Conservation (phyloP, 2,113 vertebrate genomes). For the Maccullochella peelii region DNA sequence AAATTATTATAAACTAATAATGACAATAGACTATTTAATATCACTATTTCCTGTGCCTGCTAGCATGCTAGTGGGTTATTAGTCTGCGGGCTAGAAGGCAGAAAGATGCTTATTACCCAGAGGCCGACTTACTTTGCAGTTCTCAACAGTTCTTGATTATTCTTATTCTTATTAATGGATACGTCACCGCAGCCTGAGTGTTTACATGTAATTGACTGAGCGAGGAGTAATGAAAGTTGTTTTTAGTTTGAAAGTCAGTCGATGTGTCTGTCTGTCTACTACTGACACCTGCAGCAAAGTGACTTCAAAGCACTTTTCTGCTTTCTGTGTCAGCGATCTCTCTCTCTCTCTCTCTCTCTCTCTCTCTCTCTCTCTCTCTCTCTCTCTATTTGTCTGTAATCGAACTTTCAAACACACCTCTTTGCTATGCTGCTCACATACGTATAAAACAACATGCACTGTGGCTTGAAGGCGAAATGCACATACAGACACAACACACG, state of each 20-base stretch:
- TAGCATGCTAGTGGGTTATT: neutral
- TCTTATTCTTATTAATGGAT: neutral
- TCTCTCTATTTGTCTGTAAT: slow-evolving; percentile 17
- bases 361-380: neutral
- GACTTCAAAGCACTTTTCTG: slow-evolving; percentile 36
- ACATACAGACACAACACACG: neutral
- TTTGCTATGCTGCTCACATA: slow-evolving; percentile 10
- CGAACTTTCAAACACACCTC: slow-evolving; percentile 14
- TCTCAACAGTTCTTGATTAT: neutral
- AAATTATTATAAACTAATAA: slow-evolving; percentile 5
- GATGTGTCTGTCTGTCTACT: neutral
- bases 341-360: neutral
- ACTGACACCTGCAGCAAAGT: slow-evolving; percentile 30
- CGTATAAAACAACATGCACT: neutral
- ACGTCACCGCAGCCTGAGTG: neutral
- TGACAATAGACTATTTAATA: neutral
- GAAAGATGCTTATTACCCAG: neutral
- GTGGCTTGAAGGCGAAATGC: neutral
- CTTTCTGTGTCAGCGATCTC: neutral
- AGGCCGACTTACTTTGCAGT: neutral
- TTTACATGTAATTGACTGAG: neutral
- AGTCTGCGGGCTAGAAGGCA: neutral
- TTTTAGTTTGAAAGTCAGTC: slow-evolving; percentile 11
- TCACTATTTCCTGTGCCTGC: slow-evolving; percentile 5
- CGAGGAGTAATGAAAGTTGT: neutral